Evolutionary conservation across 92 coral and sea anemone genomes (phyloP).

Genomic region (Chrysogorgia sp.): DNA sequence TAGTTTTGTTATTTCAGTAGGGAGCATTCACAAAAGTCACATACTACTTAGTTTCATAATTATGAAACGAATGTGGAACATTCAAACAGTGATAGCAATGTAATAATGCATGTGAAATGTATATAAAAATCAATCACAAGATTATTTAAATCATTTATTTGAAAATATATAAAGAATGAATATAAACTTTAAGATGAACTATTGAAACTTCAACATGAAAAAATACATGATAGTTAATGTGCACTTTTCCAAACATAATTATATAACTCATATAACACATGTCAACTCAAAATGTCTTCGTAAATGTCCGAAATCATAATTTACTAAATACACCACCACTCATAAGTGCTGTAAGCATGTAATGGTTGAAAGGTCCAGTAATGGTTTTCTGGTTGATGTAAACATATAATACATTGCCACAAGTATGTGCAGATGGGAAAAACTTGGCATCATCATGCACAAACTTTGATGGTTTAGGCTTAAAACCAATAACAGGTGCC

Average conservation of each 20-base stretch:
- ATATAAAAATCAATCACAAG: too few species aligned
- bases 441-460: slow-evolving; percentile 60
- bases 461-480: slow-evolving; percentile 58
- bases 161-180: too few species aligned
- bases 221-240: too few species aligned
- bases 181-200: too few species aligned
- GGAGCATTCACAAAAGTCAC: too few species aligned
- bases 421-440: slow-evolving; percentile 64
- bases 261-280: not conserved
- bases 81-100: too few species aligned
- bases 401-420: slow-evolving; percentile 54
- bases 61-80: too few species aligned
- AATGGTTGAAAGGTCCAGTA: slow-evolving; percentile 49
- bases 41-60: too few species aligned
- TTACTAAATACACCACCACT: slow-evolving; percentile 53
- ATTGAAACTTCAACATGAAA: too few species aligned
- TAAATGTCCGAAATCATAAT: slow-evolving; percentile 16
- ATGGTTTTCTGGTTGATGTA: slow-evolving; percentile 50
- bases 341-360: slow-evolving; percentile 55
- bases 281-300: not conserved
- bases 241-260: too few species aligned
- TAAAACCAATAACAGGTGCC: slow-evolving; percentile 58
- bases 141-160: too few species aligned
- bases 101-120: too few species aligned
- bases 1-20: not conserved